phyloP scores from a whole-genome alignment of 2,797 vertebrate genomes.

The Cuniculus paca region DNA sequence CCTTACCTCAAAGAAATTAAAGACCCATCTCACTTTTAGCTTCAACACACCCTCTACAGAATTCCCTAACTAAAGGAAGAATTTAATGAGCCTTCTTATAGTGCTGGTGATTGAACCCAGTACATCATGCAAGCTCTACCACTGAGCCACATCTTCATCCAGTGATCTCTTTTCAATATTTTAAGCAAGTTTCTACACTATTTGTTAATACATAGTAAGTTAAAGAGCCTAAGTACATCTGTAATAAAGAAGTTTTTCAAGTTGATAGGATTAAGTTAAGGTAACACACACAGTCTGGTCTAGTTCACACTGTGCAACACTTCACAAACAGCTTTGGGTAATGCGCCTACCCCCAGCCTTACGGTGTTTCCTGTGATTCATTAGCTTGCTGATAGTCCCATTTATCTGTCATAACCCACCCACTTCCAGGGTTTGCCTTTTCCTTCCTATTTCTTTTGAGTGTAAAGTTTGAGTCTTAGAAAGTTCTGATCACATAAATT shows the following conservation, averaged over 20 bases:
- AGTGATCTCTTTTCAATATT: not conserved
- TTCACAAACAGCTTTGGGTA: constrained; percentile 59
- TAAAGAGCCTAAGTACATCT: not conserved
- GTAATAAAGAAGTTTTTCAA: constrained; percentile 23
- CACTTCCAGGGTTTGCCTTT: constrained; percentile 87
- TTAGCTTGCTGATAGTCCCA: constrained; percentile 67
- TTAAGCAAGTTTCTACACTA: not conserved
- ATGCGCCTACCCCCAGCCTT: not conserved
- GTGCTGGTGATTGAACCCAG: not conserved
- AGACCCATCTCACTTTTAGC: not conserved
- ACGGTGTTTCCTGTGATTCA: constrained; percentile 89
- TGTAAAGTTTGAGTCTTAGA: constrained; percentile 78
- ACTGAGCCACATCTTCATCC: not conserved
- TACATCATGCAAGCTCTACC: not conserved
- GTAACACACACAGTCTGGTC: not conserved
- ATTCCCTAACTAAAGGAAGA: not conserved
- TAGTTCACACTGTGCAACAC: constrained; percentile 35
- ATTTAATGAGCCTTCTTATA: not conserved
- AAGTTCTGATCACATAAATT: constrained; percentile 75
- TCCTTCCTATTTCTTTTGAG: constrained; percentile 87
- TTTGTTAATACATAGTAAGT: not conserved
- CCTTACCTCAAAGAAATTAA: not conserved
- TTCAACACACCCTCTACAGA: not conserved
- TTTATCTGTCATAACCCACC: constrained; percentile 83
- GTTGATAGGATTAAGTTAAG: constrained; percentile 51